phyloP scores from a whole-genome alignment of 2,888 invertebrate species.

The Cheilosia variabilis region DNA sequence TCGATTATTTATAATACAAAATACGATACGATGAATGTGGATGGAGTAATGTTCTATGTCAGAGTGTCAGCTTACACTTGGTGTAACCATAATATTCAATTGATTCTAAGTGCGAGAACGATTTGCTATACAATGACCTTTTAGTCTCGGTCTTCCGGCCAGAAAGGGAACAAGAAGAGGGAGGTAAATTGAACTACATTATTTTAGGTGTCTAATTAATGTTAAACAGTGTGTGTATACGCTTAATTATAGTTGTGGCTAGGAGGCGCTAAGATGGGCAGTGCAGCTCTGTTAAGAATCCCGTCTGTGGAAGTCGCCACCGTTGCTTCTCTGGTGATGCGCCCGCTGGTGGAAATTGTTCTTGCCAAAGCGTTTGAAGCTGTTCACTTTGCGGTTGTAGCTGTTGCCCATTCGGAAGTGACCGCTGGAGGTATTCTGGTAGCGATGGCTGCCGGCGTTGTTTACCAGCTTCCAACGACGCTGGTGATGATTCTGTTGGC shows the following conservation, averaged over 20 bases:
- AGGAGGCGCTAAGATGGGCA: slow-evolving; percentile 32
- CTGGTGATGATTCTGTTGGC: slow-evolving; percentile 77
- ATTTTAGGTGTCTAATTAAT: slow-evolving; percentile 15
- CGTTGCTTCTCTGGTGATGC: slow-evolving; percentile 74
- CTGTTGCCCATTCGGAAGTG: slow-evolving; percentile 78
- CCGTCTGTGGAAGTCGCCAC: slow-evolving; percentile 75
- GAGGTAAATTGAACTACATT: slow-evolving; percentile 63
- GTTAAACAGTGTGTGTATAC: slow-evolving; percentile 18
- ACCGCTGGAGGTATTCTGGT: slow-evolving; percentile 76
- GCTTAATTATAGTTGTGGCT: slow-evolving; percentile 53
- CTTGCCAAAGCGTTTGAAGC: slow-evolving; percentile 79
- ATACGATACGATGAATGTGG: slow-evolving; percentile 63
- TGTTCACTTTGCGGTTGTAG: slow-evolving; percentile 81
- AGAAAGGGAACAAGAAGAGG: too few species aligned
- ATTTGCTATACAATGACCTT: slow-evolving; percentile 13
- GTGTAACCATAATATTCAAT: slow-evolving; percentile 46
- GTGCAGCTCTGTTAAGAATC: slow-evolving; percentile 76
- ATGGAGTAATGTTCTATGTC: slow-evolving; percentile 49
- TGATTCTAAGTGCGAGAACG: slow-evolving; percentile 50
- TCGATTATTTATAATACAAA: slow-evolving; percentile 49
- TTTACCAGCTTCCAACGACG: slow-evolving; percentile 80
- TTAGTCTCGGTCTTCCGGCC: slow-evolving; percentile 9
- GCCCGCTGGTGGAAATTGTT: slow-evolving; percentile 77
- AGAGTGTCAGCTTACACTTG: slow-evolving; percentile 57
- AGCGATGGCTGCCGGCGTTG: slow-evolving; percentile 76